phyloP scores from a whole-genome alignment of 2,113 vertebrate genomes.

The Mus pahari region DNA sequence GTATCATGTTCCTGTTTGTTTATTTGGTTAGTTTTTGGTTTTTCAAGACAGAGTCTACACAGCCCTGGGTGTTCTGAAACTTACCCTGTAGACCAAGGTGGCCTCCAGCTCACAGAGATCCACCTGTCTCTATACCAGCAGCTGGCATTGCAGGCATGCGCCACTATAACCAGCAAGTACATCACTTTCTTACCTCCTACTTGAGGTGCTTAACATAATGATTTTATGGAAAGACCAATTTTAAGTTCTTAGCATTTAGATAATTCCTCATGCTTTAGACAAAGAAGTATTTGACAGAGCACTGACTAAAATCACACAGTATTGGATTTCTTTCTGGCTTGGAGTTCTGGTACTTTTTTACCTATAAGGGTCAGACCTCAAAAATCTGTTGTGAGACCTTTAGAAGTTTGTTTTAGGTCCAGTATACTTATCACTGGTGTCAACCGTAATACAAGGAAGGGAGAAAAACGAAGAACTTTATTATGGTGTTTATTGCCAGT shows the following conservation, averaged over 20 bases:
- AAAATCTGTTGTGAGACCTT: constrained; percentile 9
- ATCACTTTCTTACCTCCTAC: not conserved
- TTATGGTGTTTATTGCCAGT: not conserved
- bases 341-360: not conserved
- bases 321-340: constrained; percentile 10
- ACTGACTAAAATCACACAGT: constrained; percentile 42
- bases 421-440: not conserved
- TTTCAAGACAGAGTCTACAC: not conserved
- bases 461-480: constrained; percentile 7
- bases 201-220: not conserved
- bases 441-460: constrained; percentile 32
- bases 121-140: not conserved
- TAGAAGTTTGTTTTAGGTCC: constrained; percentile 16
- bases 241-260: constrained; percentile 21
- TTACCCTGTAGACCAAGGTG: not conserved
- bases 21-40: not conserved
- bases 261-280: not conserved
- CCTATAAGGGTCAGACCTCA: not conserved
- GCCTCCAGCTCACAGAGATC: not conserved
- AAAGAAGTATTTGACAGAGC: constrained; percentile 1
- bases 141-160: not conserved
- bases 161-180: not conserved
- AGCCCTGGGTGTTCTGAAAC: not conserved
- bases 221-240: not conserved
- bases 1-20: not conserved